These are phyloP conservation scores for Spizaetus ornatus DNA, from an alignment of 2,113 vertebrate species.

Conservation along the genomic window DNA sequence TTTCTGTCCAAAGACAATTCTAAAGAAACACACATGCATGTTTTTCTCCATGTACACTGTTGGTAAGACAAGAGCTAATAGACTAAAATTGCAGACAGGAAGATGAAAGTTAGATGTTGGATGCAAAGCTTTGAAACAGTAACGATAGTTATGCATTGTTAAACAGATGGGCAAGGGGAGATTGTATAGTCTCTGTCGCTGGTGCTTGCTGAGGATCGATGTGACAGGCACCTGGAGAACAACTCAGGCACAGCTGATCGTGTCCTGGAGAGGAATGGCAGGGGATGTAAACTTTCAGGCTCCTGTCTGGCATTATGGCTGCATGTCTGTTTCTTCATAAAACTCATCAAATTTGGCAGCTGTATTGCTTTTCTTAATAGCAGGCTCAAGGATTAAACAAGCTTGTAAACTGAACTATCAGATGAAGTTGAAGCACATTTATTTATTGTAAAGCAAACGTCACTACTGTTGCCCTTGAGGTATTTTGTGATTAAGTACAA, in stretches of 20 bases:
- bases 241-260: fast-evolving
- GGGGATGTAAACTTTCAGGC: not conserved
- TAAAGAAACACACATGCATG: fast-evolving
- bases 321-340: not conserved
- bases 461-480: conserved; percentile 6
- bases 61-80: not conserved
- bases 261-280: fast-evolving
- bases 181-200: not conserved
- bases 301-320: not conserved
- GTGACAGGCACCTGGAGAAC: not conserved
- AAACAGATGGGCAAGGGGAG: not conserved
- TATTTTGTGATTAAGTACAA: conserved; percentile 7
- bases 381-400: not conserved
- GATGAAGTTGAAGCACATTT: not conserved
- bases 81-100: not conserved
- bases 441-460: not conserved
- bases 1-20: not conserved
- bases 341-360: not conserved
- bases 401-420: not conserved
- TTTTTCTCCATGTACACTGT: not conserved
- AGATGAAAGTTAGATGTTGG: not conserved
- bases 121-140: not conserved
- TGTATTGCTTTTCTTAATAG: not conserved
- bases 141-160: not conserved
- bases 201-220: not conserved